Percentiles rank a stretch among this genome's conserved stretches.
phyloP scores from a whole-genome alignment of 2,113 vertebrate genomes.

The Otis tarda region DNA sequence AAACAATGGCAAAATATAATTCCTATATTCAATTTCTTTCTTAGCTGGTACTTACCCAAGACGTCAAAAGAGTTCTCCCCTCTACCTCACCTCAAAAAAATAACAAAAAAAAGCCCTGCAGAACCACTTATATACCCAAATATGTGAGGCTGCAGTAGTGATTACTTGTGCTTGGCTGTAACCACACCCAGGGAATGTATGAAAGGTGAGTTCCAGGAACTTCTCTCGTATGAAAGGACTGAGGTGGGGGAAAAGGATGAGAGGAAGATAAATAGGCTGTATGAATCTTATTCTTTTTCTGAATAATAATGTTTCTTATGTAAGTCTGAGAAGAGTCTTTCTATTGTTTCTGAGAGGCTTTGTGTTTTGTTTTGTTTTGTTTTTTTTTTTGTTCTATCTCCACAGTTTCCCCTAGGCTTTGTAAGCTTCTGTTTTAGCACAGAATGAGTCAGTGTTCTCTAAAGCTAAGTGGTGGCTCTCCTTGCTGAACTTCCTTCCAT shows the following conservation, averaged over 20 bases:
- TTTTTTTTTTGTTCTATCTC: background rate
- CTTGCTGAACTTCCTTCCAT: slow-evolving; percentile 36
- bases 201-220: background rate
- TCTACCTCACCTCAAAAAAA: rapidly evolving
- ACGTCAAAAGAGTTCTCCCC: background rate
- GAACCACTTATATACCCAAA: background rate
- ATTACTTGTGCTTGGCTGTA: background rate
- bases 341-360: slow-evolving; percentile 4
- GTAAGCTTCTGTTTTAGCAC: background rate
- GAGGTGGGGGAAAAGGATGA: background rate
- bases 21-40: background rate
- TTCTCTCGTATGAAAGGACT: background rate
- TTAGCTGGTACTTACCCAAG: background rate
- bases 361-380: background rate
- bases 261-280: background rate
- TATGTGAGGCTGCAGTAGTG: background rate
- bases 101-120: background rate
- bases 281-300: background rate
- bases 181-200: background rate
- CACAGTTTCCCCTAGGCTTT: background rate
- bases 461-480: slow-evolving; percentile 75
- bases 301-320: background rate
- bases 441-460: slow-evolving; percentile 60
- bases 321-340: background rate
- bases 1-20: background rate